Percentiles rank a stretch among this genome's conserved stretches.
Conservation (phyloP, 2,888 invertebrate genomes). For the Neocrepidodera transversa region DNA sequence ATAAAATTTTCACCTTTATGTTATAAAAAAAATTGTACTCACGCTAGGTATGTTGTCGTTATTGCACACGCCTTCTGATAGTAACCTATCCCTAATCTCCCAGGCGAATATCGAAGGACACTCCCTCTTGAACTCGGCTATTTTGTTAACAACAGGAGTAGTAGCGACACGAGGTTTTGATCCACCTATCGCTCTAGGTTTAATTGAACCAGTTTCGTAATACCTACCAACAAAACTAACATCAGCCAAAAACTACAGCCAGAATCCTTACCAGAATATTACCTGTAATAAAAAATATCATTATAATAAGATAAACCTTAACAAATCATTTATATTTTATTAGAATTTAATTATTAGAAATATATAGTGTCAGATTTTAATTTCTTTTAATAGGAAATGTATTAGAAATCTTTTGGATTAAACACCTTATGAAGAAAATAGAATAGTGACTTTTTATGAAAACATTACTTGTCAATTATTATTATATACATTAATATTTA, state of each 20-base stretch:
- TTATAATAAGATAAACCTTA: not conserved
- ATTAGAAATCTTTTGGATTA: too few species aligned
- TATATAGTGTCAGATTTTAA: too few species aligned
- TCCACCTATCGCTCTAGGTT: conserved; percentile 96
- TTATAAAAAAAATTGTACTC: too few species aligned
- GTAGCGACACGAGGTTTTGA: conserved; percentile 96
- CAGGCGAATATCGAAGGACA: conserved; percentile 98
- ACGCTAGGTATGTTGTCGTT: conserved; percentile 98
- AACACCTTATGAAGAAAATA: too few species aligned
- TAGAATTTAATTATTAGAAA: too few species aligned
- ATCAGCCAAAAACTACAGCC: conserved; percentile 46
- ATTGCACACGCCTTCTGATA: conserved; percentile 94
- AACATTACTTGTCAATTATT: too few species aligned
- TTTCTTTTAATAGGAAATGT: too few species aligned
- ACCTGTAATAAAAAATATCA: conserved; percentile 11
- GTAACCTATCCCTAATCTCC: conserved; percentile 95
- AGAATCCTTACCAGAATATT: conserved; percentile 31
- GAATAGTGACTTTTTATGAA: too few species aligned
- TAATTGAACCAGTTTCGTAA: conserved; percentile 97
- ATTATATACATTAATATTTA: too few species aligned
- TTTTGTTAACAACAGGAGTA: conserved; percentile 91
- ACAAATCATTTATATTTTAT: too few species aligned
- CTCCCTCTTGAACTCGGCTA: conserved; percentile 95
- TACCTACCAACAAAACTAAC: conserved; percentile 71
- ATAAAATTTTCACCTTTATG: too few species aligned